Evolutionary conservation across 2,113 vertebrate species (phyloP), one percentile per base, ranked within the genome.

Genomic region (Mus pahari): DNA sequence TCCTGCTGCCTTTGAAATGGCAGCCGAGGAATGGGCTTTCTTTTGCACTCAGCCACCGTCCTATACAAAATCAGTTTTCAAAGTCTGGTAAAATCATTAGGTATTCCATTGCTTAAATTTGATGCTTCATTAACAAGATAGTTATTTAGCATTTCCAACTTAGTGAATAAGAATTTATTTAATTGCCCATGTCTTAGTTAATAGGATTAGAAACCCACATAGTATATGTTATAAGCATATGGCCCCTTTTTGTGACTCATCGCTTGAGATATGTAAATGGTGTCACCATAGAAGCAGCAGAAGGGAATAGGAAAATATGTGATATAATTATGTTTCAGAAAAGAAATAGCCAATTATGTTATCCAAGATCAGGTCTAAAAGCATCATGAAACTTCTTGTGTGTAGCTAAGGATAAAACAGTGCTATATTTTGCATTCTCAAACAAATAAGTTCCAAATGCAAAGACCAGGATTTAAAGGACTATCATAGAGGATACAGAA

Each of bases 241-340:
- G 89, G 94, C 95, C 92, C 90, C 89, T 95, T 89, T 97, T 98
- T 73, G 83, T 96, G 92, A 94, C 92, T 97, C 86, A 98, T 94
- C 86, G 92, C 91, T 95, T 33, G 55, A 97, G 94, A 87, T 92
- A 55, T 92, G 81, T 92, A 96, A 97, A 92, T 91, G 77, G 70
- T 58, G 6, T 97, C 95, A 17, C 19, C 39, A 82, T 68, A 95
- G 96, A 98, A 96, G 83, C 94, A 96, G n/a, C 33, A 94, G 92
- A 60, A 84, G 70, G 90, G 97, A 97, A 97, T 88, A 88, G 78
- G 66, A 98, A 95, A 97, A 96, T 96, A 91, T 74, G 78, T 94
- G 86, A 96, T 95, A 95, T 91, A 97, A 96, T 36, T 24, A 66
- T 92, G 58, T 89, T 97, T 95, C 70, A 74, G 83, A 75, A 62